Base-by-base conservation (phyloP, 1,140 invertebrate genomes). In the Drosophila jambulina region DNA sequence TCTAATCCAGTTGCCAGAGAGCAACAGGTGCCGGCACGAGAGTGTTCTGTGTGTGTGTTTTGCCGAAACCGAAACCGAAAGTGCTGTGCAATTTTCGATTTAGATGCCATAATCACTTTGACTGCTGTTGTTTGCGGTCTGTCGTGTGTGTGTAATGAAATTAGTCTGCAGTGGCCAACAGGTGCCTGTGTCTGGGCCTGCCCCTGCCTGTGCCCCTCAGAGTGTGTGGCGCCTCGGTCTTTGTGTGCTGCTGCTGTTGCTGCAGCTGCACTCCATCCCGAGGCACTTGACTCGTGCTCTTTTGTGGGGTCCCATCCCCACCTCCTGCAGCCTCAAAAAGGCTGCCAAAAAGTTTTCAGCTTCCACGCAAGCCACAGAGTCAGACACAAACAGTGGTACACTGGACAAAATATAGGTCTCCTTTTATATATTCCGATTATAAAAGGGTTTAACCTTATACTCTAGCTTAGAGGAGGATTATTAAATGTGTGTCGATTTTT, bases 1-100 rank as follows among this genome's bases (percentile, higher is more conserved):
- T 72, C 82, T 86, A 85, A 86, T 87, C 80, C 83, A 80, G 70
- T 76, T 82, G 83, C 46, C 71, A 78, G 60, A 65, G 78, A 51
- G 43, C 80, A 87, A 86, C 83, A 87, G 78, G 79, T 56, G 53
- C 53, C 53, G 53, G 42, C 51, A 49, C 45, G 34, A 27, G 40
- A 19, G 46, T 51, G 58, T 38, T 42, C 25, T 21, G 43, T 23
- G 43, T 45, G 19, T 43, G 29, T 63, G 23, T 40, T 36, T 36
- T 64, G 62, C 34, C 53, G 29, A 29, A 46, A 58, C 40, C 75
- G 75, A 85, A 88, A 88, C 54, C 60, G 85, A 88, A 88, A 88
- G 85, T 90, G 81, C 60, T 63, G 54, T 72, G 81, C 75, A 85
- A 81, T 90, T 85, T 88, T 85, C 81, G 75, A 84, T 90, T 84